Percentiles rank a stretch among this genome's conserved stretches.
Evolutionary conservation across 2,113 vertebrate genomes (phyloP).

Genomic region (Eclectus roratus): DNA sequence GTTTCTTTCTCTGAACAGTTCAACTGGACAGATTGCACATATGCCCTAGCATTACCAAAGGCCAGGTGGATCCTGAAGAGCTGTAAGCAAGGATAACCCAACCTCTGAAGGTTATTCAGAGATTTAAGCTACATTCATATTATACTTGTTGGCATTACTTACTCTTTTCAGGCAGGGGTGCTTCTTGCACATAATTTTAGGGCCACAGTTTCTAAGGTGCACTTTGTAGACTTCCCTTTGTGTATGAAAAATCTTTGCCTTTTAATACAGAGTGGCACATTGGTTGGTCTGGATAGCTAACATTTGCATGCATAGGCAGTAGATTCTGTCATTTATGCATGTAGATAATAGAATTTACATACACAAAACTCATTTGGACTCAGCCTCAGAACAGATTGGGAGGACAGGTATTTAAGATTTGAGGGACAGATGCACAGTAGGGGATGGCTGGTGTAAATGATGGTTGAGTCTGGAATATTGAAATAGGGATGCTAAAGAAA

Average conservation of each 20-base stretch:
- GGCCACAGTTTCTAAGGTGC: not conserved
- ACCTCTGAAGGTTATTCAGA: constrained; percentile 18
- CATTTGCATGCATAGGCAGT: constrained; percentile 38
- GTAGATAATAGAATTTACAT: constrained; percentile 64
- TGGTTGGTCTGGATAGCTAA: not conserved
- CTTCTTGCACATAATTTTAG: not conserved
- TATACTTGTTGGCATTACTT: not conserved
- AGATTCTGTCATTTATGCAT: constrained; percentile 53
- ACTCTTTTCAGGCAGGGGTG: not conserved
- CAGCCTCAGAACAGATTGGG: constrained; percentile 41
- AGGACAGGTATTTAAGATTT: constrained; percentile 57
- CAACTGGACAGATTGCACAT: not conserved
- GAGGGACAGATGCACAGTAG: constrained; percentile 50
- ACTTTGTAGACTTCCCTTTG: not conserved
- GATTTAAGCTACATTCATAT: constrained; percentile 11
- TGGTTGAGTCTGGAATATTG: constrained; percentile 26
- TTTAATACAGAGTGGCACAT: not conserved
- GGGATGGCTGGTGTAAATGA: constrained; percentile 18
- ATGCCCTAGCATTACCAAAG: not conserved
- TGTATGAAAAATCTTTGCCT: not conserved
- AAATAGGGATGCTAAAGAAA: constrained; percentile 24
- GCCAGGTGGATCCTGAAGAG: not conserved
- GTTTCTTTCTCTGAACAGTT: not conserved
- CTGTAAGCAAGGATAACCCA: not conserved
- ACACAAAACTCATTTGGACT: constrained; percentile 47